phyloP scores from a whole-genome alignment of 2,113 vertebrate genomes.

The Paraplagusia blochii region DNA sequence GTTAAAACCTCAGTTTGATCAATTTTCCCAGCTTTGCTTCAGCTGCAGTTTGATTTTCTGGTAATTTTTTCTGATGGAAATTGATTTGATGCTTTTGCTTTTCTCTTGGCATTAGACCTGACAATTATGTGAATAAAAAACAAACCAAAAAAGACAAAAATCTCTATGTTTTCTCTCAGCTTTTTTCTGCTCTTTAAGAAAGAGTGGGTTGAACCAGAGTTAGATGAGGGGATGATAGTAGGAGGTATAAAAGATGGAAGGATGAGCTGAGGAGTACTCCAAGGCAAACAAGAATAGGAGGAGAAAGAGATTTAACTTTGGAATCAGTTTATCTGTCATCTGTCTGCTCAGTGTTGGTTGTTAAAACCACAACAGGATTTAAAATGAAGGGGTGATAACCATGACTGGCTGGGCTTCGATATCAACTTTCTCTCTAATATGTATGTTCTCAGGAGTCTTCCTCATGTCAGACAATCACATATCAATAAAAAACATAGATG shows the following conservation, averaged over 20 bases:
- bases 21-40: neutral
- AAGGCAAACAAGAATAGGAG: constrained; percentile 13
- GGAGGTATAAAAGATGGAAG: constrained; percentile 25
- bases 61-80: constrained; percentile 13
- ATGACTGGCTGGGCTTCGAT: too few relatives aligned
- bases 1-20: too few relatives aligned
- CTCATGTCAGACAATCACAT: too few relatives aligned
- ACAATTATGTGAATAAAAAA: constrained; percentile 16
- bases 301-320: constrained; percentile 7
- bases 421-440: too few relatives aligned
- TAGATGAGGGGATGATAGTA: constrained; percentile 38
- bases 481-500: too few relatives aligned
- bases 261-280: constrained; percentile 25
- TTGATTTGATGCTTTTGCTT: constrained; percentile 8
- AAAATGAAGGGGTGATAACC: too few relatives aligned
- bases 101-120: neutral
- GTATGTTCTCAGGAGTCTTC: too few relatives aligned
- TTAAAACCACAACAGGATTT: too few relatives aligned
- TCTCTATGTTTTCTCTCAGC: constrained; percentile 9
- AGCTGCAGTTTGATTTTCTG: constrained; percentile 1
- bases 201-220: constrained; percentile 18
- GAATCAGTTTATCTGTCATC: too few relatives aligned
- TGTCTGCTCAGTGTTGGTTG: too few relatives aligned
- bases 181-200: constrained; percentile 6
- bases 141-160: constrained; percentile 30